These are phyloP conservation scores for Apolygus lucorum DNA, from an alignment of 1,140 invertebrate species.

Conservation along the genomic window DNA sequence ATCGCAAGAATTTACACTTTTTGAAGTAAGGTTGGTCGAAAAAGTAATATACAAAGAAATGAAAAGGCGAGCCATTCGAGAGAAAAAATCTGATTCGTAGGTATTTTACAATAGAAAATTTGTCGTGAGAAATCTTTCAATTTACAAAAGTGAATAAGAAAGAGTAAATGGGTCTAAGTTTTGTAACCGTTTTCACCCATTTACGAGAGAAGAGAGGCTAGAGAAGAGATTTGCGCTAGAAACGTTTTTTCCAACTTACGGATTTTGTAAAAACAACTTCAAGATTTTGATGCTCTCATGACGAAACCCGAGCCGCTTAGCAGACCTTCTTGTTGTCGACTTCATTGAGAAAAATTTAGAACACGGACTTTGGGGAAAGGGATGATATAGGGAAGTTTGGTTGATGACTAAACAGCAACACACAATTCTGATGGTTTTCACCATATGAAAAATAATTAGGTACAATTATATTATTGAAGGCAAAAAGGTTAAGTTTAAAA, in stretches of 20 bases:
- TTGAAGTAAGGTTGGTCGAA: not conserved
- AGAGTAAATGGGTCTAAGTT: slow-evolving; percentile 3
- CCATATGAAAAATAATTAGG: too few species aligned
- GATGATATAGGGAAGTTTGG: slow-evolving; percentile 13
- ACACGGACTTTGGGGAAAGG: not conserved
- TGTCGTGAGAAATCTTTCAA: slow-evolving; percentile 4
- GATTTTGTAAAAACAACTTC: not conserved
- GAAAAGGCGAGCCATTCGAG: slow-evolving; percentile 7
- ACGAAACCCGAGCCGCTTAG: not conserved
- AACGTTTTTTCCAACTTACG: slow-evolving; percentile 1
- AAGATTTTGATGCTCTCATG: slow-evolving; percentile 8
- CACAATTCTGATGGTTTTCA: slow-evolving; percentile 28
- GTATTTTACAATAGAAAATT: slow-evolving; percentile 20
- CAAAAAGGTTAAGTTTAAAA: slow-evolving; percentile 16
- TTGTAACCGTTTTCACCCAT: not conserved
- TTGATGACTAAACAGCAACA: slow-evolving; percentile 37
- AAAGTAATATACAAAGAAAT: slow-evolving; percentile 1
- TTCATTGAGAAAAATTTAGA: slow-evolving; percentile 2
- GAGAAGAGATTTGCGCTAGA: not conserved
- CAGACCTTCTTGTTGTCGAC: not conserved
- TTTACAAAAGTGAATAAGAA: slow-evolving; percentile 19
- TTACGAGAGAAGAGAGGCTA: not conserved
- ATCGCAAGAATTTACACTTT: not conserved
- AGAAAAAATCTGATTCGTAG: slow-evolving; percentile 4
- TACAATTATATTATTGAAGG: slow-evolving; percentile 2